Evolutionary conservation across 2,113 vertebrate species (phyloP).

Genomic region (Cheilinus undulatus): DNA sequence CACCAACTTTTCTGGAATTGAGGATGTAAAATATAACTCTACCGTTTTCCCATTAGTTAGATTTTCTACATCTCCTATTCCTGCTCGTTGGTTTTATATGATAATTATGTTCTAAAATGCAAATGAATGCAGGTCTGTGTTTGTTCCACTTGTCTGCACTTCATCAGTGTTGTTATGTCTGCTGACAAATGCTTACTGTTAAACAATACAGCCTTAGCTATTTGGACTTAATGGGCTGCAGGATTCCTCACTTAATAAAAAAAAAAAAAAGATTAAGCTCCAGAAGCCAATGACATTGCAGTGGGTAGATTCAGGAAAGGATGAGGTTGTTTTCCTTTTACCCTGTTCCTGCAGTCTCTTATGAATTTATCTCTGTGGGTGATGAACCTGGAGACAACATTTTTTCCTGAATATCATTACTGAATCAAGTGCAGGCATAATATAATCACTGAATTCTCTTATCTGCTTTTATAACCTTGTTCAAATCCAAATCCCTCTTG

Average conservation of each 20-base stretch:
- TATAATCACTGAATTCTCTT: constrained; percentile 39
- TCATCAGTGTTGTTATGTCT: constrained; percentile 21
- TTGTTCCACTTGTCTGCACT: constrained; percentile 9
- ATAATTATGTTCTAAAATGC: constrained; percentile 11
- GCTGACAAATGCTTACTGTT: constrained; percentile 26
- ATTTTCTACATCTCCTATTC: not conserved
- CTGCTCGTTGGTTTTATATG: not conserved
- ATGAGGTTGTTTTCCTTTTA: constrained; percentile 27
- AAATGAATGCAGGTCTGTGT: constrained; percentile 21
- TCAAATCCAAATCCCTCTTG: constrained; percentile 57
- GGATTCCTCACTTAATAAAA: constrained; percentile 42
- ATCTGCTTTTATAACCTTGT: constrained; percentile 44
- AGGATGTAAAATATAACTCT: not conserved
- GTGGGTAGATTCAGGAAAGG: constrained; percentile 29
- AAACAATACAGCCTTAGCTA: constrained; percentile 10
- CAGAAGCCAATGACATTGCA: constrained; percentile 27
- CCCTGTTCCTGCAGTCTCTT: constrained; percentile 23
- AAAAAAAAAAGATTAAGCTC: constrained; percentile 15
- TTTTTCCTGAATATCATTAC: constrained; percentile 27
- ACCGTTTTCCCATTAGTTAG: not conserved
- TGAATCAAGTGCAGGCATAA: constrained; percentile 27
- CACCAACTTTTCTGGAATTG: too few relatives aligned
- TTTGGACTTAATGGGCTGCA: constrained; percentile 31
- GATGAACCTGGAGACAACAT: constrained; percentile 15
- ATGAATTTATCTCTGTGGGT: constrained; percentile 11